These are phyloP conservation scores for Pseudococcus longispinus DNA, from an alignment of 2,888 invertebrate species.

Conservation along the genomic window DNA sequence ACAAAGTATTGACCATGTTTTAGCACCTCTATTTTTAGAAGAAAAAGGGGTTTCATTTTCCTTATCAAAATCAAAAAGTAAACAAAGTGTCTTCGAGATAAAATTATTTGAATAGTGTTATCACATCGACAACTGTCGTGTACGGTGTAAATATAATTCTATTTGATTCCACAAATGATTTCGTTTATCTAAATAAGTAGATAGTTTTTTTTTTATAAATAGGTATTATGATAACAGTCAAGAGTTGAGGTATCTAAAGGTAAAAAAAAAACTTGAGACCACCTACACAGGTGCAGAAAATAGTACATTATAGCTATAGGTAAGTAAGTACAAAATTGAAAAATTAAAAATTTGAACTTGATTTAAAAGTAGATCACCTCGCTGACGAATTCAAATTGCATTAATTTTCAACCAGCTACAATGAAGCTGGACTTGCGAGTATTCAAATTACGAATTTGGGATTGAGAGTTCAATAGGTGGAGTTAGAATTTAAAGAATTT, in stretches of 20 bases:
- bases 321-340: too few relatives aligned
- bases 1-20: not conserved
- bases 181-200: not conserved
- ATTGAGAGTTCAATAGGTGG: not conserved
- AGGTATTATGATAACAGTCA: too few relatives aligned
- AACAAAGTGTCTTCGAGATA: not conserved
- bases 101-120: not conserved
- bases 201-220: too few relatives aligned
- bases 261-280: too few relatives aligned
- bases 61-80: not conserved
- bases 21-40: not conserved
- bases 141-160: not conserved
- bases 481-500: conserved; percentile 39
- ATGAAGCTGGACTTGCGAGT: not conserved
- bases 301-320: too few relatives aligned
- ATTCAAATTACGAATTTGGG: conserved; percentile 20
- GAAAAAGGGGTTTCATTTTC: not conserved
- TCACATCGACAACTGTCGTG: not conserved
- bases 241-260: too few relatives aligned
- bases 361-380: not conserved
- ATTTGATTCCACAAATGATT: too few relatives aligned
- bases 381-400: not conserved
- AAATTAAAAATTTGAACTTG: too few relatives aligned
- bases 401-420: not conserved
- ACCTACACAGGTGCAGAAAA: too few relatives aligned